A percentile compares a stretch with the other conserved stretches of the same genome.
Evolutionary conservation across 2,888 invertebrate genomes (phyloP).

Genomic region (Pseudococcus longispinus): DNA sequence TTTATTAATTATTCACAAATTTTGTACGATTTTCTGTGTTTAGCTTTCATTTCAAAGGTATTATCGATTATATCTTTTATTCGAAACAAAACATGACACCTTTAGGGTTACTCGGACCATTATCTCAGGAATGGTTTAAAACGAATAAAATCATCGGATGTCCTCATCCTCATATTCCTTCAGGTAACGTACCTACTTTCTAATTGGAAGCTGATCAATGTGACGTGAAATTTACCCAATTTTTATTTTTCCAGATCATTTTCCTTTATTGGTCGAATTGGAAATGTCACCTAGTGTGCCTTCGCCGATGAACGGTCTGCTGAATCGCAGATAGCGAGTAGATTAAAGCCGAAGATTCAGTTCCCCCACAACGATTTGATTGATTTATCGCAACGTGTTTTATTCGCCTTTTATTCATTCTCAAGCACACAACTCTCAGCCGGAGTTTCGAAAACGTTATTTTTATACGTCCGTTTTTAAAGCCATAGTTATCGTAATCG

Average conservation of each 20-base stretch:
- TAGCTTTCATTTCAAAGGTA: conserved; percentile 98
- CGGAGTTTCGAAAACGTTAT: not conserved
- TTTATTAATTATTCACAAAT: not conserved
- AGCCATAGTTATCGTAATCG: not conserved
- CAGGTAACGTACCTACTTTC: conserved; percentile 66
- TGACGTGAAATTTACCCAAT: not conserved
- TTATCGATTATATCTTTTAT: conserved; percentile 99
- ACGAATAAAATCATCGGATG: conserved; percentile 98
- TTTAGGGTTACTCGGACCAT: conserved; percentile 90
- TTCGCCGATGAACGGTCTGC: conserved; percentile 73
- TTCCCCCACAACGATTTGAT: not conserved
- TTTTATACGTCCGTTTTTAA: not conserved
- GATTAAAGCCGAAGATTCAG: not conserved
- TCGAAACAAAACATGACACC: conserved; percentile 95
- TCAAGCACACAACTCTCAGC: not conserved
- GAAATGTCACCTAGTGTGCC: conserved; percentile 82
- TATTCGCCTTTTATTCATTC: not conserved
- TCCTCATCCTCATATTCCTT: conserved; percentile 96
- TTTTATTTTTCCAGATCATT: conserved; percentile 75
- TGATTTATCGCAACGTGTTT: conserved; percentile 33
- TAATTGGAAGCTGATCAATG: not conserved
- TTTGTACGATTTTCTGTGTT: conserved; percentile 59
- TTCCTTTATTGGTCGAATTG: conserved; percentile 87
- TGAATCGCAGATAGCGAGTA: conserved; percentile 79
- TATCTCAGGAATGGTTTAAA: conserved; percentile 90